These are phyloP conservation scores for Dasypolia templi DNA, from an alignment of 2,888 invertebrate genomes.

Conservation along the genomic window DNA sequence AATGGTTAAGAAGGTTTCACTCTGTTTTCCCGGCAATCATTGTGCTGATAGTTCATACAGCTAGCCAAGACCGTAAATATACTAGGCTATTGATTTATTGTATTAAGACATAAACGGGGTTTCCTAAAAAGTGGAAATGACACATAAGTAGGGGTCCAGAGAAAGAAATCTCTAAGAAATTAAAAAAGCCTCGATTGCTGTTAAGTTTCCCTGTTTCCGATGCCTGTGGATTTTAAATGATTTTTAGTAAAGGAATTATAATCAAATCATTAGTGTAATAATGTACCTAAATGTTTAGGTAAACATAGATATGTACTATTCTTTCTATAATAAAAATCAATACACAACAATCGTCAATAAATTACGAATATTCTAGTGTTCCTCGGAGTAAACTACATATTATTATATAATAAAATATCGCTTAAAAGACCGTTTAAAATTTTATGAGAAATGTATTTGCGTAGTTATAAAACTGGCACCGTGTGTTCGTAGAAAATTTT, in stretches of 20 bases:
- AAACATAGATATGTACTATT: background rate
- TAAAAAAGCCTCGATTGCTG: background rate
- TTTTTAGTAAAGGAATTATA: too few species aligned
- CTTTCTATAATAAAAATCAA: background rate
- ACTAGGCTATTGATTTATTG: background rate
- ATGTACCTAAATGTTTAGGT: background rate
- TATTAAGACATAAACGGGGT: background rate
- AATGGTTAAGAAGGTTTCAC: too few species aligned
- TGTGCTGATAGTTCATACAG: background rate
- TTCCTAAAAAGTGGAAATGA: too few species aligned
- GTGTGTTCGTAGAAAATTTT: conserved; percentile 11
- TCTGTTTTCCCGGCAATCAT: background rate
- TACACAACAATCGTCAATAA: background rate
- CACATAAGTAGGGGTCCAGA: background rate
- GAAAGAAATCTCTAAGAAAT: background rate
- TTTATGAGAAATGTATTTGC: conserved; percentile 39
- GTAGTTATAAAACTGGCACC: conserved; percentile 40
- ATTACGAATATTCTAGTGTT: conserved; percentile 13
- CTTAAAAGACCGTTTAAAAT: conserved; percentile 5
- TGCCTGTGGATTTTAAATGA: background rate
- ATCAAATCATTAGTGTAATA: too few species aligned
- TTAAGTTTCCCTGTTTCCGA: background rate
- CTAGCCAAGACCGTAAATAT: background rate
- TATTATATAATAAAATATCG: background rate
- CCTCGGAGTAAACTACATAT: background rate